Base-by-base conservation (phyloP, 2,888 invertebrate genomes). In the Tineola bisselliella region DNA sequence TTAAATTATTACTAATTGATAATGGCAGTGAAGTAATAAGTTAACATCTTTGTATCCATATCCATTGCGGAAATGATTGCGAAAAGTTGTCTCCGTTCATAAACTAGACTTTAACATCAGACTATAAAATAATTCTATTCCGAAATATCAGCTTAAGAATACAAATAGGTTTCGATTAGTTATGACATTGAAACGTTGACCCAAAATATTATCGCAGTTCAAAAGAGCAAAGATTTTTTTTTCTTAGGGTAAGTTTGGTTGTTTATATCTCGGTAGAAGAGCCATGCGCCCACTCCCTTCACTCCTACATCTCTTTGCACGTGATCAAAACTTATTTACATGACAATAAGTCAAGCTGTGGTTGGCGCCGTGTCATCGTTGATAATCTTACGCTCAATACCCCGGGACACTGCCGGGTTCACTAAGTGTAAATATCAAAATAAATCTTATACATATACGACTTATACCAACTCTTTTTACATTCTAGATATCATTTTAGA, bases 281-380 rank as follows among this genome's bases (percentile, higher is more conserved):
- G 74, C 73, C 70, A 69, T 69, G 73, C 71, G 70, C 80, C 81
- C 77, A 80, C 79, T 73, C 76, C 74, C 75, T 69, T 17, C 64
- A 69, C 72, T 72, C 78, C 80, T 74, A 80, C 81, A 72, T 70
- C 66, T 76, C 67, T 80, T 83, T 82, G 82, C 83, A 75, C 75
- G 71, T 75, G 79, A 78, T 79, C 75, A 77, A 79, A 76, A 74
- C 78, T 73, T 77, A 84, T 86, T 84, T 82, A 81, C 84, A 84
- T 84, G 72, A 84, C 78, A 86, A 84, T 82, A 77, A 74, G 73
- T 72, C 67, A 71, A 48, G 74, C 72, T 77, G 78, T 75, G 76
- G 76, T 74, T 75, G 79, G 72, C 72, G 78, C 74, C 72, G 65
- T 75, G 73, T 74, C 75, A 77, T 76, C 72, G 68, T 67, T 64